Evolutionary conservation across 2,113 vertebrate species (phyloP), one percentile per base, ranked within the genome.

Genomic region (Symphodus melops): DNA sequence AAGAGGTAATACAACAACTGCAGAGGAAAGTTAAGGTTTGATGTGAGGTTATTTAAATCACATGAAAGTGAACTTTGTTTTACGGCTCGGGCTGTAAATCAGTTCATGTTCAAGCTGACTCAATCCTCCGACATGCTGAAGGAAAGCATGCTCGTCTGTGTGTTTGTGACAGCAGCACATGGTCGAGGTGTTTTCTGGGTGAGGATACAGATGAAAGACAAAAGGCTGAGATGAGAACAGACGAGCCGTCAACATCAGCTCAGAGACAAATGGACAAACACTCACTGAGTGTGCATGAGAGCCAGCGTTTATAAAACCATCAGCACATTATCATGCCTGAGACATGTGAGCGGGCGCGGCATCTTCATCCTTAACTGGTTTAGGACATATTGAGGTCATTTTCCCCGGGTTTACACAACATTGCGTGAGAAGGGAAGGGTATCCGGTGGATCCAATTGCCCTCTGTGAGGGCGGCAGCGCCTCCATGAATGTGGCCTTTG

Each of bases 401-500:
- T 91, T 91, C 72, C 72, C 79, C 28, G 69, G 74, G 88, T 92
- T 91, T 90, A 82, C 81, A 91, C 90, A 89, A 92, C 89, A 88
- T 94, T 91, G 93, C 94, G 89, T 94, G 93, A 90, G 81, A 94
- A 91, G 89, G 63, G 83, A 86, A 86, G 77, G 91, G 86, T 84
- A 88, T 92, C 90, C 81, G 77, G 87, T 85, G 89, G 91, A 93
- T 94, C 91, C 89, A 89, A 90, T 92, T 91, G 91, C 91, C 90
- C 90, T 84, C 86, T 88, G 87, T 70, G 77, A 91, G 87, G 81
- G 78, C 78, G 82, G 86, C 83, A 86, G 83, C 44, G 81, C 84
- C 88, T 87, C 75, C 78, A 91, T 94, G 92, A 95, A 93, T 95
- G 93, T 92, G 90, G 90, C 89, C 91, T 93, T 95, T 94, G 93